Percentiles rank a stretch among this genome's conserved stretches.
Evolutionary conservation across 1,140 invertebrate genomes (phyloP).

Genomic region (Maniola jurtina): DNA sequence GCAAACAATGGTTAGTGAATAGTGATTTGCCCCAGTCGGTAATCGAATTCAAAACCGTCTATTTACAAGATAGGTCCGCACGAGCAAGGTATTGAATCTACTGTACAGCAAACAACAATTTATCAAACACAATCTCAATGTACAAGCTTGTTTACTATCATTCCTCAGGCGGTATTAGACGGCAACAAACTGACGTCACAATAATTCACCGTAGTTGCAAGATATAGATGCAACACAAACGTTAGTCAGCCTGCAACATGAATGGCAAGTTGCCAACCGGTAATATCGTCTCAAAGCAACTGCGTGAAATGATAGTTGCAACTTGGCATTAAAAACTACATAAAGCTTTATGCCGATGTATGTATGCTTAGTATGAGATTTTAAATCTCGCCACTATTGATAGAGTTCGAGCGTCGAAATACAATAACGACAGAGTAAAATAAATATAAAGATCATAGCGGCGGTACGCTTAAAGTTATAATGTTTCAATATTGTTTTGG

Average conservation of each 20-base stretch:
- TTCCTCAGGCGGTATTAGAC: slow-evolving; percentile 5
- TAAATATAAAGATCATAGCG: too few species aligned
- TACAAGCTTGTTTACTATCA: not conserved
- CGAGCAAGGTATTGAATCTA: too few species aligned
- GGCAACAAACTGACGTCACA: slow-evolving; percentile 20
- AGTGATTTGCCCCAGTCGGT: too few species aligned
- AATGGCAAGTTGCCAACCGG: slow-evolving; percentile 31
- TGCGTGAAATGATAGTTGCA: slow-evolving; percentile 35
- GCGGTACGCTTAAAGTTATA: too few species aligned
- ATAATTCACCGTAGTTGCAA: slow-evolving; percentile 30
- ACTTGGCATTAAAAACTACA: slow-evolving; percentile 29
- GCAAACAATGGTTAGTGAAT: too few species aligned
- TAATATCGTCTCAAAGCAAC: slow-evolving; percentile 34
- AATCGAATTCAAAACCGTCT: too few species aligned
- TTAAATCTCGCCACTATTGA: too few species aligned
- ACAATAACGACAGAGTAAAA: not conserved
- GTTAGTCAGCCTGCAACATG: slow-evolving; percentile 31
- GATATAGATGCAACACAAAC: slow-evolving; percentile 32
- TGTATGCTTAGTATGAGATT: not conserved
- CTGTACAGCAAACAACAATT: not conserved
- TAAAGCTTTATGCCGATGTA: slow-evolving; percentile 19
- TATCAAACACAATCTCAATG: not conserved
- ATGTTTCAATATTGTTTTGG: too few species aligned
- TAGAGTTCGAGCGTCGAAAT: not conserved
- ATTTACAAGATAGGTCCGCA: too few species aligned